Conservation (phyloP, 2,888 invertebrate species). For the Andricus curvator region DNA sequence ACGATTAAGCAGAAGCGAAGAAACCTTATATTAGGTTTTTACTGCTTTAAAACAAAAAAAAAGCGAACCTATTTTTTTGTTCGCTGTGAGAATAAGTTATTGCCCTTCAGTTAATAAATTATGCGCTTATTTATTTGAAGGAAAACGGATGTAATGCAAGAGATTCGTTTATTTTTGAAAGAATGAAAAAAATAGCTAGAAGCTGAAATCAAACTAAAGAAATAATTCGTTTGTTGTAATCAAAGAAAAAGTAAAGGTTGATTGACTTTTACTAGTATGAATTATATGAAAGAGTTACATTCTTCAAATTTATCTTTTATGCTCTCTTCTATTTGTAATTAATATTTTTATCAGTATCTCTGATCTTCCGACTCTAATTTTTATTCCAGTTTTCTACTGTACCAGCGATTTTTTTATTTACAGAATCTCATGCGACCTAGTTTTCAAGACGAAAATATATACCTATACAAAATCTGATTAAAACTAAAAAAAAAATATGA, state of each 20-base stretch:
- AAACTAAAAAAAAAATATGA: neutral
- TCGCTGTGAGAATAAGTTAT: slow-evolving; percentile 1
- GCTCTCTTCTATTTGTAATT: neutral
- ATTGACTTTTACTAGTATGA: neutral
- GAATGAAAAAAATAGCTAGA: neutral
- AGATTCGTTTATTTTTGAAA: neutral
- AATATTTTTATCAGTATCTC: neutral
- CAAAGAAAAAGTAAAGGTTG: neutral
- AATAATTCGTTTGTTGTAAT: neutral
- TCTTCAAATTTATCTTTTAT: neutral
- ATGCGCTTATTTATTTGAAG: slow-evolving; percentile 16
- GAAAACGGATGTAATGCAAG: neutral
- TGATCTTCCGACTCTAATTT: neutral
- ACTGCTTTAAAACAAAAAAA: neutral
- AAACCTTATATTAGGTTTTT: neutral
- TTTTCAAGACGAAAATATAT: neutral
- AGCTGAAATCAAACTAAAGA: neutral
- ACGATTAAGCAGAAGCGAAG: slow-evolving; percentile 82
- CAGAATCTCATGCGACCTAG: neutral
- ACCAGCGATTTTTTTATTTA: neutral
- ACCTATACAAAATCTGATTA: neutral
- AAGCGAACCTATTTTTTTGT: slow-evolving; percentile 12
- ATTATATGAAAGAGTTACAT: neutral
- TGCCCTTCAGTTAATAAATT: neutral
- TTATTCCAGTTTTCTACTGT: neutral